Percentiles rank a stretch among this genome's conserved stretches.
Evolutionary conservation across 2,888 invertebrate genomes (phyloP).

Genomic region (Scaptomyza tumidula): DNA sequence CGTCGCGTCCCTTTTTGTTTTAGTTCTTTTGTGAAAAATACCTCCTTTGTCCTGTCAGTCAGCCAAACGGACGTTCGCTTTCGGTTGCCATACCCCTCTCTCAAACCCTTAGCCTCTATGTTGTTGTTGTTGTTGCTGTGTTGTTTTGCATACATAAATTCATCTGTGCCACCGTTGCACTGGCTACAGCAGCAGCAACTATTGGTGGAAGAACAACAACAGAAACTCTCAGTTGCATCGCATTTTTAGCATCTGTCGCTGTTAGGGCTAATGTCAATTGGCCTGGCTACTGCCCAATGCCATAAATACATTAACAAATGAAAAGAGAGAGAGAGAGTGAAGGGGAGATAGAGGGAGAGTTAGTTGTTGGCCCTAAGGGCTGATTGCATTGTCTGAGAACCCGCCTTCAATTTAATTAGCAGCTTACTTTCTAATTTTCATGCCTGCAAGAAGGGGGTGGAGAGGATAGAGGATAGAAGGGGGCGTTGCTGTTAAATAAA

Average conservation of each 20-base stretch:
- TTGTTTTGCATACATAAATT: slow-evolving; percentile 84
- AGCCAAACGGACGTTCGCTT: slow-evolving; percentile 58
- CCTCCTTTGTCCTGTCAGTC: slow-evolving; percentile 83
- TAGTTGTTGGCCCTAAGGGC: slow-evolving; percentile 44
- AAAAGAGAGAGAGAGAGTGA: neutral
- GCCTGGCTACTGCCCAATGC: slow-evolving; percentile 59
- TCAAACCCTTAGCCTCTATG: slow-evolving; percentile 2
- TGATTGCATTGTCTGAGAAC: slow-evolving; percentile 60
- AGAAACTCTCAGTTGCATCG: slow-evolving; percentile 57
- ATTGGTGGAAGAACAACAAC: slow-evolving; percentile 17
- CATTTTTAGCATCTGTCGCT: slow-evolving; percentile 72
- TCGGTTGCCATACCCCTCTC: slow-evolving; percentile 57
- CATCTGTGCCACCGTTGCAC: slow-evolving; percentile 74
- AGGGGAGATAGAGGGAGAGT: neutral
- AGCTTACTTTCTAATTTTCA: slow-evolving; percentile 61
- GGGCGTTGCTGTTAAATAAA: slow-evolving; percentile 31
- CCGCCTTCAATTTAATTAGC: slow-evolving; percentile 76
- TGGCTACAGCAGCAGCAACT: slow-evolving; percentile 32
- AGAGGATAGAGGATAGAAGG: neutral
- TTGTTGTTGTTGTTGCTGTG: slow-evolving; percentile 48
- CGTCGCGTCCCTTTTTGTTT: slow-evolving; percentile 56
- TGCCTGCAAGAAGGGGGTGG: neutral
- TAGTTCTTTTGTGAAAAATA: slow-evolving; percentile 79
- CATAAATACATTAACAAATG: slow-evolving; percentile 60
- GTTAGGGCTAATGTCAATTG: slow-evolving; percentile 79